Evolutionary conservation across 2,888 invertebrate genomes (phyloP).

Genomic region (Andrena haemorrhoa): DNA sequence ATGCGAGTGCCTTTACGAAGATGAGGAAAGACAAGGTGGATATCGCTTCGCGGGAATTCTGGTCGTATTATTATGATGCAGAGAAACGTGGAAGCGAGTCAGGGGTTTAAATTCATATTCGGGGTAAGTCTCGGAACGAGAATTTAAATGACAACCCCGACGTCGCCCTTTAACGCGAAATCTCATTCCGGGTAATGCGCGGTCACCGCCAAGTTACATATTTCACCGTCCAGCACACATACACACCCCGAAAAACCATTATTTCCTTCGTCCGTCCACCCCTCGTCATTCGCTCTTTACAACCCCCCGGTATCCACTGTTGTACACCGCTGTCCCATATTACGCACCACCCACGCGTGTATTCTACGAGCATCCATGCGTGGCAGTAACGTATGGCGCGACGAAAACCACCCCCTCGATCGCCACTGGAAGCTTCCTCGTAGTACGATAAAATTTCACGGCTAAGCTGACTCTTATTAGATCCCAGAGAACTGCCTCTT

Average conservation of each 20-base stretch:
- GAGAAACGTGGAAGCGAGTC: background rate
- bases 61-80: too few relatives aligned
- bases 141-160: conserved; percentile 49
- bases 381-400: conserved; percentile 52
- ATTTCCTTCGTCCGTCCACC: conserved; percentile 50
- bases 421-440: conserved; percentile 40
- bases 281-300: conserved; percentile 43
- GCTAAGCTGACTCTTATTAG: conserved; percentile 68
- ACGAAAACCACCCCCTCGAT: conserved; percentile 37
- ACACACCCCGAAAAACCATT: conserved; percentile 48
- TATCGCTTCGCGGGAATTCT: too few relatives aligned
- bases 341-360: conserved; percentile 44
- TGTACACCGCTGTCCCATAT: conserved; percentile 36
- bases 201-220: conserved; percentile 47
- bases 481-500: conserved; percentile 49
- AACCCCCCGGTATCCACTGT: conserved; percentile 34
- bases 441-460: conserved; percentile 67
- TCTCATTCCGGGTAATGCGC: conserved; percentile 49
- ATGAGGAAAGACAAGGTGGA: background rate
- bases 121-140: background rate
- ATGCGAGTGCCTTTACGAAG: background rate
- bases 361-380: conserved; percentile 37
- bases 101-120: conserved; percentile 20
- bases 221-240: conserved; percentile 43
- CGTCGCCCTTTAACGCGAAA: conserved; percentile 46